Evolutionary conservation across 2,888 invertebrate genomes (phyloP).

Genomic region (Metacarcinus magister): DNA sequence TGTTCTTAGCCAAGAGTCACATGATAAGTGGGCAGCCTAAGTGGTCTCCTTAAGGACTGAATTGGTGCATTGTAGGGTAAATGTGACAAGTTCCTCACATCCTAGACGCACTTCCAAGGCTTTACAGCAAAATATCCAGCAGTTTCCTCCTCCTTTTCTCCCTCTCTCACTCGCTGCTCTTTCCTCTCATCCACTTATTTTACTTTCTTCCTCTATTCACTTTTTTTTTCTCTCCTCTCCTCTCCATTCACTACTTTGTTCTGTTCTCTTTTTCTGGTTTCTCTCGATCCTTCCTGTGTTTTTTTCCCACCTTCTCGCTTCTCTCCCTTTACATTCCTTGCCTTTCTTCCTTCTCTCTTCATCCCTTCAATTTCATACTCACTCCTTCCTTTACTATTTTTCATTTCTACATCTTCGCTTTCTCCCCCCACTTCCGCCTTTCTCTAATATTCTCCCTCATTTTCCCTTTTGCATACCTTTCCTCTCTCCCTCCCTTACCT

Average conservation of each 20-base stretch:
- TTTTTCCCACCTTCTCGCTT: too few relatives aligned
- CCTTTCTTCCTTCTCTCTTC: neutral
- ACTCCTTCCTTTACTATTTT: neutral
- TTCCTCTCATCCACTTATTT: neutral
- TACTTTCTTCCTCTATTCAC: neutral
- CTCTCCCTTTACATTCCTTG: neutral
- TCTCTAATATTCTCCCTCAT: neutral
- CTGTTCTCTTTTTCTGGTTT: too few relatives aligned
- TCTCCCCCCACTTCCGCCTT: neutral
- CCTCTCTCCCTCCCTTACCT: neutral
- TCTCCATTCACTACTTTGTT: too few relatives aligned
- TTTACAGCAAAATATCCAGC: neutral
- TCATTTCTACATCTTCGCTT: neutral
- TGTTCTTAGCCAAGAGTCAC: neutral
- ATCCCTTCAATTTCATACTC: neutral
- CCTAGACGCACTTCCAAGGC: neutral
- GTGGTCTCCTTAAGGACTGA: neutral
- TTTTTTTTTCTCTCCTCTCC: too few relatives aligned
- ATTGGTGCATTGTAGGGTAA: slow-evolving; percentile 6
- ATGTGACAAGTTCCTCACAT: slow-evolving; percentile 1
- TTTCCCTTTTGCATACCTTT: neutral
- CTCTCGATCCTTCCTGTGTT: too few relatives aligned
- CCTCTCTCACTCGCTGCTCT: neutral
- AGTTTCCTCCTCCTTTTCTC: too few relatives aligned
- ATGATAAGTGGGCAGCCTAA: neutral